These are phyloP conservation scores for Anoura caudifer DNA, from an alignment of 2,113 vertebrate species.

Conservation along the genomic window DNA sequence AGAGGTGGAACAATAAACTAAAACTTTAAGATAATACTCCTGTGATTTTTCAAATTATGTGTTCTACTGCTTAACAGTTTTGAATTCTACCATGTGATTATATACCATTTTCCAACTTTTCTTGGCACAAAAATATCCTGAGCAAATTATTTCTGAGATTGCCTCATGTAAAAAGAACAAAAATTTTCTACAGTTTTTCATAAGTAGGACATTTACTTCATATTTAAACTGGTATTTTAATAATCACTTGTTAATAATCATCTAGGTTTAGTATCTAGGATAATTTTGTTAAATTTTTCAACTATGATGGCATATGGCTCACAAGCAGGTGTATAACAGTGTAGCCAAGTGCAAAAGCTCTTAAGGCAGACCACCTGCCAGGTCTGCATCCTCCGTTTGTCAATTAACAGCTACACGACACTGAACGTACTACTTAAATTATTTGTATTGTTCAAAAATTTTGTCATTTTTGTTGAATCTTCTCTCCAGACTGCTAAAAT, in stretches of 20 bases:
- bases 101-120: conserved; percentile 1
- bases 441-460: background rate
- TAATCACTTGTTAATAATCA: background rate
- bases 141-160: background rate
- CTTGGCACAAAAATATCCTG: background rate
- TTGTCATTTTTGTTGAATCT: background rate
- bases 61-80: background rate
- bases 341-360: background rate
- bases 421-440: background rate
- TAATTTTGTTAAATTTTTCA: background rate
- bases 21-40: background rate
- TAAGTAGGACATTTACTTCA: background rate
- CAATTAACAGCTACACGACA: background rate
- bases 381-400: background rate
- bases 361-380: background rate
- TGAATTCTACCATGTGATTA: background rate
- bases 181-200: background rate
- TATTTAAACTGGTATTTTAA: background rate
- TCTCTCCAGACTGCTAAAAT: background rate
- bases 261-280: background rate
- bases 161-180: background rate
- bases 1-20: background rate
- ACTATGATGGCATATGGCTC: background rate
- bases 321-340: background rate
- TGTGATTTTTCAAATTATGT: background rate